Evolutionary conservation across 2,797 vertebrate species (phyloP), one percentile per base, ranked within the genome.

Genomic region (Huso huso): DNA sequence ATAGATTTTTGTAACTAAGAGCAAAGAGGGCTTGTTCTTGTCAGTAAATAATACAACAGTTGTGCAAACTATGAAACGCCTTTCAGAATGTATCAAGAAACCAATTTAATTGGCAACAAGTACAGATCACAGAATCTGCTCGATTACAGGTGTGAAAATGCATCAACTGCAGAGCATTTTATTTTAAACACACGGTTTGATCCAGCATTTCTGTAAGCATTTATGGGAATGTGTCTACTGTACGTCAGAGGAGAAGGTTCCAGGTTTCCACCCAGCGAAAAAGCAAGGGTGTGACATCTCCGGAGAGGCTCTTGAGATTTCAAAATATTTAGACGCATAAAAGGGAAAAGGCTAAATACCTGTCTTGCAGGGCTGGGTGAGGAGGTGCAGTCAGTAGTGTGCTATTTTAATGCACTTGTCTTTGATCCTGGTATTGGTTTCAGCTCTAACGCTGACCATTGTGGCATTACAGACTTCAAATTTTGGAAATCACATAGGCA

Each of bases 371-470:
- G 63, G 76, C 73, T 78, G 75, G 72, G 69, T 82, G 37, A 5
- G 37, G 63, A 74, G 74, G 75, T 73, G 79, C 82, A 81, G 77
- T 76, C 82, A 82, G 86, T 81, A 87, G 78, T 51, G 66, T 71
- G 63, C 72, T 78, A 73, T 74, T 71, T 73, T 75, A 68, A 67
- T 70, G 78, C 79, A 76, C 68, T 79, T 78, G 74, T 79, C 79
- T 80, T 77, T 78, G 68, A 37, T 67, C 72, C 70, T 70, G 74
- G 76, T 78, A 69, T 66, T 75, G 70, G 72, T 51, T 64, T 74
- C 77, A 73, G 70, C 79, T 70, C 61, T 76, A 83, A 81, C 86
- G 85, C 87, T 87, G 87, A 88, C 83, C 80, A 73, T 72, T 74
- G 77, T 69, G 67, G 75, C 74, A 37, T 37, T 37, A 6, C 37